Conservation (phyloP, 92 coral and sea anemone genomes). For the Blastomussa wellsi region DNA sequence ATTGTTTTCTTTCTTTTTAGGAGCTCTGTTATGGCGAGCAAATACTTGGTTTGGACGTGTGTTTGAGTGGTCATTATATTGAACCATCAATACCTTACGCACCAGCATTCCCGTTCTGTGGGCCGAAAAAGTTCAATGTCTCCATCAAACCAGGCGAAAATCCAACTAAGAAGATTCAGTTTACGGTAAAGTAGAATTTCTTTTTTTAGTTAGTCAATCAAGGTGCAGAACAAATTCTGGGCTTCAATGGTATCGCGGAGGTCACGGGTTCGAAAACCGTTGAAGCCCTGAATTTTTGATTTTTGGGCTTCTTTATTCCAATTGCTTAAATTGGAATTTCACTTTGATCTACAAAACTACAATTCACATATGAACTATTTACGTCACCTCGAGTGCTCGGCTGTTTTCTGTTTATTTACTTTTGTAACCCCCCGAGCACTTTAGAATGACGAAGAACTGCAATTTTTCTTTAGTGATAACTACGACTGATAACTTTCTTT, state of each 20-base stretch:
- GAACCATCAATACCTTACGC: neutral
- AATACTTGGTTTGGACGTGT: slow-evolving; percentile 36
- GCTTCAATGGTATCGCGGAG: no score
- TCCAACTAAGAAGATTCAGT: slow-evolving; percentile 20
- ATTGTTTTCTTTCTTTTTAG: neutral
- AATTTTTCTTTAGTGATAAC: neutral
- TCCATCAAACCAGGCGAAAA: slow-evolving; percentile 23
- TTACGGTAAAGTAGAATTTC: slow-evolving; percentile 8
- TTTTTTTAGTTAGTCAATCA: neutral
- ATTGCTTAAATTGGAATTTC: no score
- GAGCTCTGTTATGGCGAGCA: slow-evolving; percentile 30
- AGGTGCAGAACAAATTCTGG: neutral
- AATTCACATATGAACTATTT: no score
- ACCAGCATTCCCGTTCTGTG: slow-evolving; percentile 25
- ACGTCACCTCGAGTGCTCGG: no score
- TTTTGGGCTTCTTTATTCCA: no score
- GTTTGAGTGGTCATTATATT: slow-evolving; percentile 21
- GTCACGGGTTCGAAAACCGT: no score
- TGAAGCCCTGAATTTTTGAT: no score
- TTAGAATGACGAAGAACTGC: neutral
- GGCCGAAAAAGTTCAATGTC: slow-evolving; percentile 20
- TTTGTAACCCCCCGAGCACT: no score
- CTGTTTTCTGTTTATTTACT: no score
- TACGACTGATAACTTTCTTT: neutral
- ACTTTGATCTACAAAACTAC: no score